Evolutionary conservation across 2,113 vertebrate species (phyloP).

Genomic region (Barbus barbus): DNA sequence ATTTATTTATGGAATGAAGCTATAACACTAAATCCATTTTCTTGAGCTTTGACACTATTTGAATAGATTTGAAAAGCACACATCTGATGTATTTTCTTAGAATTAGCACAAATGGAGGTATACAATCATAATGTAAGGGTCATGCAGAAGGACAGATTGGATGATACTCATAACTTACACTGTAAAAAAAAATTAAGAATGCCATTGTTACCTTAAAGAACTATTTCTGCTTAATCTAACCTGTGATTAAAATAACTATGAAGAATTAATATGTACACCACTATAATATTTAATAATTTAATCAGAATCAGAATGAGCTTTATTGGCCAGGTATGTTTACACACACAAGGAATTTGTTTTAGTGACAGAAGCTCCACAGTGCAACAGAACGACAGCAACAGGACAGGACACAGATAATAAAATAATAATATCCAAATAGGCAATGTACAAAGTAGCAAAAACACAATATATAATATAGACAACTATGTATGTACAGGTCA

Average conservation of each 20-base stretch:
- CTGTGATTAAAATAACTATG: neutral
- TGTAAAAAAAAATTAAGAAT: neutral
- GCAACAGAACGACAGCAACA: no score
- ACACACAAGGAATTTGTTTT: no score
- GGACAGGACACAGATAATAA: no score
- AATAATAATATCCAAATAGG: no score
- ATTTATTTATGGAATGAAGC: conserved; percentile 42
- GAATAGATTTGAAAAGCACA: conserved; percentile 1
- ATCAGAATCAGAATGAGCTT: no score
- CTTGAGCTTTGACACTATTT: conserved; percentile 15
- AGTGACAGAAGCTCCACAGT: no score
- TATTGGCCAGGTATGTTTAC: no score
- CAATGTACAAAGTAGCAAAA: no score
- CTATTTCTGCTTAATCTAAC: neutral
- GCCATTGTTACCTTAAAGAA: neutral
- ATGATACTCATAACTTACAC: neutral
- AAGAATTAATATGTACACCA: neutral
- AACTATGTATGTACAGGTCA: no score
- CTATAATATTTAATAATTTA: neutral
- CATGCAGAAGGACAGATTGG: neutral
- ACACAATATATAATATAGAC: no score
- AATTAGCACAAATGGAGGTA: neutral
- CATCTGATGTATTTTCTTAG: neutral
- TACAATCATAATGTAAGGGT: neutral
- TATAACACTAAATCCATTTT: neutral